Base-by-base conservation (phyloP, 2,888 invertebrate genomes). In the Lymantria monacha region DNA sequence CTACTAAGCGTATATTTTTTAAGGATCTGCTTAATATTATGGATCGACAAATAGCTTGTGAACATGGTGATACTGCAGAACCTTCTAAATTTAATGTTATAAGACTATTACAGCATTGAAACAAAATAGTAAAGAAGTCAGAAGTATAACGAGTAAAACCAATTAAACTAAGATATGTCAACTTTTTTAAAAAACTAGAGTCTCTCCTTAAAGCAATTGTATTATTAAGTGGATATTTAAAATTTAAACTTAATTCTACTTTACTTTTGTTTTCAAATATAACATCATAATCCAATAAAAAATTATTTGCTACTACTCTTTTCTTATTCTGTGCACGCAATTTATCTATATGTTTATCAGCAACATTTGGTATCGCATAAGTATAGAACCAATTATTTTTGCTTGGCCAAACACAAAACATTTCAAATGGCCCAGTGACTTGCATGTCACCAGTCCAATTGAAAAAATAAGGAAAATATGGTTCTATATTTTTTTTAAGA, bases 41-140 rank as follows among this genome's bases (percentile, higher is more conserved):
- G 33, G 74, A 70, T 22, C 72, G 66, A n/a, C 73, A 61, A 47
- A 87, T 63, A 1, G 72, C 54, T 14, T 58, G 48, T 33, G 61
- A 58, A 55, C 77, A 76, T 3, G 77, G 61, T 15, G 69, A 69
- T 48, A 76, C 51, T 15, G 61, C 30, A 11, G 74, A 56, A 42
- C 70, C 68, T 46, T 81, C 76, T 8, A 86, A 61, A 64, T 76
- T 77, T 22, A 86, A 63, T 40, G 89, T 88, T 9, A 67, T 64
- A 46, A 90, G 70, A 59, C 77, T 79, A 31, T 60, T 51, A 70
- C 84, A 84, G 52, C 59, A 69, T 33, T 67, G 60, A 67, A 89
- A 88, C 44, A 90, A 63, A 14, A 80, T 58, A 55, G 76, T 72
- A 61, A 87, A 90, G 66, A 89, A 87, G 22, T 83, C 76, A 12